phyloP scores from a whole-genome alignment of 1,140 invertebrate genomes.

The Plutomurus gul region DNA sequence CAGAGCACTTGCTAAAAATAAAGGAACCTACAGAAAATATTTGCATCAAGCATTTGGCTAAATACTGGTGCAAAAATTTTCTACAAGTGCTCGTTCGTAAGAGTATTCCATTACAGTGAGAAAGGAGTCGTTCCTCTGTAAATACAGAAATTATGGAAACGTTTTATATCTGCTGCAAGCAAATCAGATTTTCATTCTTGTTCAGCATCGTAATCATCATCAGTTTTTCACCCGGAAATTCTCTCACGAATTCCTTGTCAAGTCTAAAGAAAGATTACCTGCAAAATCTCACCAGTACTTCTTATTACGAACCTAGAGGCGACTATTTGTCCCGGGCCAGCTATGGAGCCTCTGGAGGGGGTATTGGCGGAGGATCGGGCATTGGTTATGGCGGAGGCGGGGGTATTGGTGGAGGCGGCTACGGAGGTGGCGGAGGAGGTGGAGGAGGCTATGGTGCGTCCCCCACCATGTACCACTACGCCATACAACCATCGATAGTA shows the following conservation, averaged over 20 bases:
- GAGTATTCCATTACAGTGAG: no score
- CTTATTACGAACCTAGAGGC: constrained; percentile 39
- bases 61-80: background rate
- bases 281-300: background rate
- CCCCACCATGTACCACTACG: no score
- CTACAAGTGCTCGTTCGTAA: no score
- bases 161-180: background rate
- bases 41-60: background rate
- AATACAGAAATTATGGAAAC: background rate
- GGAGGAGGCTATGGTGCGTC: background rate
- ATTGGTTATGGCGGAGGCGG: background rate
- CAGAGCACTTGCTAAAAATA: background rate
- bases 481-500: no score
- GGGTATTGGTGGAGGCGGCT: constrained; percentile 5
- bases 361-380: background rate
- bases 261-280: background rate
- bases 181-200: background rate
- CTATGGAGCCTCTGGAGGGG: background rate
- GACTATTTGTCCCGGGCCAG: constrained; percentile 16
- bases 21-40: background rate
- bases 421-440: background rate
- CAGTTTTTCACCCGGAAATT: background rate
- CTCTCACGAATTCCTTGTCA: background rate
- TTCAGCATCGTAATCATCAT: background rate
- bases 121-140: no score